These are phyloP conservation scores for Furcifer pardalis DNA, from an alignment of 2,797 vertebrate genomes.

Conservation along the genomic window DNA sequence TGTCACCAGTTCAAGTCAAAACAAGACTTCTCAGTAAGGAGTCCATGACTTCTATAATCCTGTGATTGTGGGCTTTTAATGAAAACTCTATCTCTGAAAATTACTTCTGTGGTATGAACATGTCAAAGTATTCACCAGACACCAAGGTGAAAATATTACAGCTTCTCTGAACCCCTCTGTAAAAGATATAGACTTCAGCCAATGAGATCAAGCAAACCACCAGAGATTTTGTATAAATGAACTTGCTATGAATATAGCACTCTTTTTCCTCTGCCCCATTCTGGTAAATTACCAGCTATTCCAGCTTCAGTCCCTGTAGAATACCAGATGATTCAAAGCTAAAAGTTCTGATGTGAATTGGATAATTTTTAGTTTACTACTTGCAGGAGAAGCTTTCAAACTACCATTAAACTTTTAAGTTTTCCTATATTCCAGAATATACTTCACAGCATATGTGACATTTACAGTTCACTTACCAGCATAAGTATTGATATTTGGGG, in stretches of 20 bases:
- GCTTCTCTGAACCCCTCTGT: conserved; percentile 7
- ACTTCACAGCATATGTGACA: too few relatives aligned
- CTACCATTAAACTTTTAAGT: conserved; percentile 54
- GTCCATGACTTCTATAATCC: not conserved
- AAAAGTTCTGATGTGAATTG: conserved; percentile 67
- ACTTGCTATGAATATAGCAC: conserved; percentile 24
- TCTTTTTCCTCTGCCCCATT: conserved; percentile 24
- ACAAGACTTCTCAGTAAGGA: not conserved
- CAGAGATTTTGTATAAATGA: conserved; percentile 44
- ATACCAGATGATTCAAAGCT: conserved; percentile 52
- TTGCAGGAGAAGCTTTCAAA: conserved; percentile 66
- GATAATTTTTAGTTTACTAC: conserved; percentile 70
- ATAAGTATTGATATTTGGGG: too few relatives aligned
- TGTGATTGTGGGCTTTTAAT: not conserved
- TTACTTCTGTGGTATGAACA: not conserved
- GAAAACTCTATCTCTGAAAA: not conserved
- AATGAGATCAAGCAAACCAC: conserved; percentile 41
- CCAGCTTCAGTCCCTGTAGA: conserved; percentile 56
- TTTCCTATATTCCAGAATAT: conserved; percentile 36
- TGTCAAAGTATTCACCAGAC: conserved; percentile 19
- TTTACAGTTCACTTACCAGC: too few relatives aligned
- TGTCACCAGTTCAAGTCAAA: not conserved
- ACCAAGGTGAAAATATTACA: conserved; percentile 29
- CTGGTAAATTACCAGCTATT: conserved; percentile 49
- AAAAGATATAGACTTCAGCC: conserved; percentile 23